Evolutionary conservation across 1,140 invertebrate species (phyloP), one percentile per base, ranked within the genome.

Genomic region (Whitmania pigra): DNA sequence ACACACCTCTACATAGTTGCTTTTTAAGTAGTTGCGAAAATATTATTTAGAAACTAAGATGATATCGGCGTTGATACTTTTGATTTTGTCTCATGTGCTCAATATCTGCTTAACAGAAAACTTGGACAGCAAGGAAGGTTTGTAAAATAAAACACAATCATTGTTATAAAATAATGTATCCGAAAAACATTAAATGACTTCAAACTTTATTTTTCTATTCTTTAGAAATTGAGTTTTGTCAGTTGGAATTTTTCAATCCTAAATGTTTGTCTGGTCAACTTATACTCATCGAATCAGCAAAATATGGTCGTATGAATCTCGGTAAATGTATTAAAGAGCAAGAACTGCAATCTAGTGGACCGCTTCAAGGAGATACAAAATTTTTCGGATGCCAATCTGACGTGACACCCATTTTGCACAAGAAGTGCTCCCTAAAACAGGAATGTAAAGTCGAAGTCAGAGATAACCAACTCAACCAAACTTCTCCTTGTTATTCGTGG

Each of bases 381-480:
- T 68, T 31, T 20, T 68, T 68, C 67, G 67, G 67, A 29, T 68
- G 67, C 67, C 36, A 29, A 29, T 22, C 25, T n/a, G 67, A 68
- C 25, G 67, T 68, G 13, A 29, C n/a, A 13, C 20, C 36, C 22
- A 31, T 31, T 29, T 43, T 68, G 13, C 22, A 68, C 27, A 11
- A 43, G 36, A 68, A 68, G 27, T 68, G 67, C 20, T 31, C 27
- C n/a, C 9, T 29, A 2, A 68, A 18, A 43, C 22, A 29, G 11
- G 36, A 40, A 22, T 68, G 67, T 43, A 36, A 68, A 25, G 67
- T 68, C 27, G n/a, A 36, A 29, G 36, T 68, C 13, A 31, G n/a
- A 29, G 67, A 63, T 13, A 63, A 63, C 13, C 43, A 31, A 68
- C 25, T 31, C 36, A 31, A 22, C 25, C n/a, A 29, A 18, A 43